Base-by-base conservation (phyloP, 2,888 invertebrate genomes). In the Malacosoma neustria region DNA sequence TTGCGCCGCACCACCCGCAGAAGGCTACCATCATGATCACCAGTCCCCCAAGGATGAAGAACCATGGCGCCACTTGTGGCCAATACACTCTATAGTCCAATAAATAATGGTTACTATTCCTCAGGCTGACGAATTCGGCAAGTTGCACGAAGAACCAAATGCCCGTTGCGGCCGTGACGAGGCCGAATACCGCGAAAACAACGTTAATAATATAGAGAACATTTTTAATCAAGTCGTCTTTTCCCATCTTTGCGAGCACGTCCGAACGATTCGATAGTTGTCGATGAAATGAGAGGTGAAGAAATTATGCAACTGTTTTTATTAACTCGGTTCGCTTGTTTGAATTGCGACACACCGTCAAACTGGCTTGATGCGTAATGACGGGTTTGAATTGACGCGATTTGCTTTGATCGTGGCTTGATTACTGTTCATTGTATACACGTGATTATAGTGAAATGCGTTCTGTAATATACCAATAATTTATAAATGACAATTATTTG, bases 111-210 rank as follows among this genome's bases (percentile, higher is more conserved):
- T 85, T 85, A 43, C 64, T 77, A 48, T 85, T 85, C 49, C 85
- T 64, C 42, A 85, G 43, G 11, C 65, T 55, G 33, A 84, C 82
- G 48, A 85, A 82, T 51, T 85, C 84, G 3, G 72, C 60, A 5
- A 85, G 50, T 39, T 85, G 82, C 51, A 84, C 84, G 59, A 84
- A 85, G 67, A 85, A 85, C 84, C 84, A 85, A 35, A 84, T 81
- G 2, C 82, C 82, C 1, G 76, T 75, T 9, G 82, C 80, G 1
- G 81, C 79, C 15, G 81, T 76, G 38, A 73, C 67, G 14, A 85
- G 52, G 4, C 84, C 84, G 54, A 84, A 82, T 40, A 85, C 61
- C 14, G 80, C 84, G 64, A 75, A 85, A 14, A 84, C 54, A 22
- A 84, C 62, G 53, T 84, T 85, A 49, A 84, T 54, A 37, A 80